Conservation (phyloP, 2,113 vertebrate genomes). For the Peromyscus californicus region DNA sequence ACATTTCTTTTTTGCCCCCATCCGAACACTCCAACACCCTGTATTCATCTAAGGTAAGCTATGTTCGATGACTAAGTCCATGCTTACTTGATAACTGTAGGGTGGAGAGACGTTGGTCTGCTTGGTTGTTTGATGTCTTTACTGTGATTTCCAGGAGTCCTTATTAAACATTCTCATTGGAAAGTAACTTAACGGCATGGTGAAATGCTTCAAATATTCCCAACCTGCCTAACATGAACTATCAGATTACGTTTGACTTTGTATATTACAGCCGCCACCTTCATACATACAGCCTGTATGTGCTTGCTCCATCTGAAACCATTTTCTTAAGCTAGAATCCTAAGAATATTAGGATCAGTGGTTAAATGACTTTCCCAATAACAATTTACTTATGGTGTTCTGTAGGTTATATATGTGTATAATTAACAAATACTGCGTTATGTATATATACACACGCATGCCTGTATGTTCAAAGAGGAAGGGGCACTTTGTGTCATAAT, state of each 20-base stretch:
- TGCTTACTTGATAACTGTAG: background rate
- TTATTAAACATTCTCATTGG: background rate
- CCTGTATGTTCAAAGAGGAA: background rate
- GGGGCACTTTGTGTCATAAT: background rate
- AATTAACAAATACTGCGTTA: background rate
- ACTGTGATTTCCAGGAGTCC: background rate
- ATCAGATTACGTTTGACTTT: background rate
- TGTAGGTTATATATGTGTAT: background rate
- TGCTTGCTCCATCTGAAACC: background rate
- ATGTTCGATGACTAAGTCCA: background rate
- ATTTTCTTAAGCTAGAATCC: background rate
- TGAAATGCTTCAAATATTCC: background rate
- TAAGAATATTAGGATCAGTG: background rate
- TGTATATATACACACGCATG: too few relatives aligned
- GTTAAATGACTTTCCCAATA: background rate
- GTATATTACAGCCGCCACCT: background rate
- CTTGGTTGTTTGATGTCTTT: background rate
- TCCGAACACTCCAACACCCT: slow-evolving; percentile 89
- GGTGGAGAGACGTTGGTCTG: background rate
- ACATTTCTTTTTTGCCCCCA: slow-evolving; percentile 87
- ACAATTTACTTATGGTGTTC: background rate
- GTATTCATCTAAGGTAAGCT: slow-evolving; percentile 92
- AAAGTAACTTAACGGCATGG: background rate
- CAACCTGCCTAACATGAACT: background rate
- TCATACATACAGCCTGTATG: background rate